Conservation (phyloP, 2,797 vertebrate genomes). For the Pelodytes ibericus region DNA sequence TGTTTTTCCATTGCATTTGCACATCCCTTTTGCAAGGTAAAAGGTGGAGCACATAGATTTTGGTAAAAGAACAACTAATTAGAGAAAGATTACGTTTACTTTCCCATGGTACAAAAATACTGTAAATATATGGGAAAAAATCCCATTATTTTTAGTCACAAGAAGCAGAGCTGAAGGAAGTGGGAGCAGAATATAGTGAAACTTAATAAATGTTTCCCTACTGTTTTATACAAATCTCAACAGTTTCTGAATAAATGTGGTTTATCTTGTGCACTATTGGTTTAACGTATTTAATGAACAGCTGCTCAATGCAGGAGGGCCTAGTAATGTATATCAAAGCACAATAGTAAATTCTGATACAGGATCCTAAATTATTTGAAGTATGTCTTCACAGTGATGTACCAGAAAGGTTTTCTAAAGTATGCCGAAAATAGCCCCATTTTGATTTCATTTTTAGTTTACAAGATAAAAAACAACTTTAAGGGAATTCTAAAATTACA, state of each 20-base stretch:
- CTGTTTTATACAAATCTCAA: conserved; percentile 79
- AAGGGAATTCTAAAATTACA: conserved; percentile 93
- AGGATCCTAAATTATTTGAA: conserved; percentile 82
- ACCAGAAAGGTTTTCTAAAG: conserved; percentile 91
- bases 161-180: conserved; percentile 27
- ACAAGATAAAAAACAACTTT: conserved; percentile 78
- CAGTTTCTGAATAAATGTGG: conserved; percentile 89
- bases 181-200: conserved; percentile 21
- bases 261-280: conserved; percentile 64
- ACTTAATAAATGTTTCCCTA: conserved; percentile 64
- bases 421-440: conserved; percentile 80
- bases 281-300: conserved; percentile 67
- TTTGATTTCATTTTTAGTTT: conserved; percentile 76
- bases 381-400: conserved; percentile 98
- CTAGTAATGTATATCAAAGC: conserved; percentile 69
- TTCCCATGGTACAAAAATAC: conserved; percentile 53
- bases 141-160: conserved; percentile 20
- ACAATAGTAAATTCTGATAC: conserved; percentile 77
- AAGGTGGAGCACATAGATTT: conserved; percentile 69
- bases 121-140: conserved; percentile 45
- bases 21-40: conserved; percentile 43
- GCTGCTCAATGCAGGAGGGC: conserved; percentile 13
- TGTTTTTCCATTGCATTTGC: neutral
- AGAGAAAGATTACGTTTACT: conserved; percentile 56
- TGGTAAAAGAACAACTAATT: conserved; percentile 61